Evolutionary conservation across 2,797 vertebrate genomes (phyloP), one percentile per base, ranked within the genome.

Genomic region (Caiman crocodilus): DNA sequence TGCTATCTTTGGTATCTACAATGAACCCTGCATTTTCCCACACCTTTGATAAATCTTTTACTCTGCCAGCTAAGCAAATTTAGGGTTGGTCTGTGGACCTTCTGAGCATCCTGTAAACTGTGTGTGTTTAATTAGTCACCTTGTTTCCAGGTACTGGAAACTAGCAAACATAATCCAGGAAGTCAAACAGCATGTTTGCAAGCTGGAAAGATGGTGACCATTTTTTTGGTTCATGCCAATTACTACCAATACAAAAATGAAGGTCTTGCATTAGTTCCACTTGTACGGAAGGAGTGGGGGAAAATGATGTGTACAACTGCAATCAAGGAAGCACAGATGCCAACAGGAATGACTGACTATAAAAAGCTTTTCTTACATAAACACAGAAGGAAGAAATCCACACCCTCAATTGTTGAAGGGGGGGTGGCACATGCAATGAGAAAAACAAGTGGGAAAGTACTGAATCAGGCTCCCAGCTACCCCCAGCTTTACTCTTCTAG

Each of bases 341-440:
- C 95, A 96, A 98, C 98, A 96, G 96, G 96, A 98, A 98, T 97
- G 97, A 94, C 3, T 97, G 96, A 98, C 99, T 98, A 98, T 98
- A 97, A 98, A 98, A 97, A 95, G 88, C 92, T 97, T 94, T 95
- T 98, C 98, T 98, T 97, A 98, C 96, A 98, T 97, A 98, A 99
- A 98, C 98, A 98, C 60, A 83, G 92, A 56, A 98, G 98, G 98
- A 99, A 99, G 98, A 97, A 97, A 97, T 95, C 87, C 97, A 98
- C 98, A 76, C 98, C 98, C 98, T 98, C 98, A 98, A 99, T 98
- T 99, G 98, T 99, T 92, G 98, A 97, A 93, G 88, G 73, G 93
- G 96, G 94, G 75, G 57, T 64, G 88, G 93, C 97, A 97, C 94
- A 94, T 96, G 98, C 91, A 97, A 94, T 97, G 98, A 97, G 97